Evolutionary conservation across 2,797 vertebrate genomes (phyloP).

Genomic region (Nannoperca australis): DNA sequence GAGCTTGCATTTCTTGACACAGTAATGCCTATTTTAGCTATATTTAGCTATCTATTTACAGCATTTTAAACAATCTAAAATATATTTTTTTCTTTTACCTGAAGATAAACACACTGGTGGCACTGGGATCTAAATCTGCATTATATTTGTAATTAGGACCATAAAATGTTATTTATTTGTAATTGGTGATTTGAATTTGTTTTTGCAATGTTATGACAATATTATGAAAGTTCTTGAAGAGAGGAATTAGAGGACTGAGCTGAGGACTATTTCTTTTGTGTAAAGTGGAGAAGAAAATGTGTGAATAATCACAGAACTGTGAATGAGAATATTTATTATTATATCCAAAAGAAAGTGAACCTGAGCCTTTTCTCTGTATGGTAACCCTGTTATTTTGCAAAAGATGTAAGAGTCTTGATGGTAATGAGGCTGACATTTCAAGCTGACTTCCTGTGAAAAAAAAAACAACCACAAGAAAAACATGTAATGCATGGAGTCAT

Average conservation of each 20-base stretch:
- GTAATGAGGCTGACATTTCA: constrained; percentile 63
- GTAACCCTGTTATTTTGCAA: constrained; percentile 15
- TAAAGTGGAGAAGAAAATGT: not conserved
- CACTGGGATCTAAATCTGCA: not conserved
- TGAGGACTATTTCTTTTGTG: not conserved
- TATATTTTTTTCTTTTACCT: not conserved
- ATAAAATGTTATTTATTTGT: not conserved
- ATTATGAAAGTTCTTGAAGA: not conserved
- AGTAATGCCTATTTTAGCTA: constrained; percentile 22
- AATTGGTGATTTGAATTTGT: not conserved
- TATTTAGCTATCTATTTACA: constrained; percentile 13
- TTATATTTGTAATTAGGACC: not conserved
- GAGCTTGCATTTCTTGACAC: constrained; percentile 38
- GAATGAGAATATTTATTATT: not conserved
- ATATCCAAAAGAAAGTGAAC: not conserved
- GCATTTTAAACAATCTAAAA: constrained; percentile 32
- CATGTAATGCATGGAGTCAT: not conserved
- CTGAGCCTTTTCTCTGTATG: not conserved
- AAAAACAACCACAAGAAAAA: constrained; percentile 3
- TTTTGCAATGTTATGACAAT: not conserved
- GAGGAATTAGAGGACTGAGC: not conserved
- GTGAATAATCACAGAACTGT: not conserved
- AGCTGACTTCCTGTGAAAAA: not conserved
- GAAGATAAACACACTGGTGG: constrained; percentile 12
- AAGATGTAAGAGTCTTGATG: constrained; percentile 16